Evolutionary conservation across 2,888 invertebrate species (phyloP), one percentile per base, ranked within the genome.

Genomic region (Asteroscopus sphinx): DNA sequence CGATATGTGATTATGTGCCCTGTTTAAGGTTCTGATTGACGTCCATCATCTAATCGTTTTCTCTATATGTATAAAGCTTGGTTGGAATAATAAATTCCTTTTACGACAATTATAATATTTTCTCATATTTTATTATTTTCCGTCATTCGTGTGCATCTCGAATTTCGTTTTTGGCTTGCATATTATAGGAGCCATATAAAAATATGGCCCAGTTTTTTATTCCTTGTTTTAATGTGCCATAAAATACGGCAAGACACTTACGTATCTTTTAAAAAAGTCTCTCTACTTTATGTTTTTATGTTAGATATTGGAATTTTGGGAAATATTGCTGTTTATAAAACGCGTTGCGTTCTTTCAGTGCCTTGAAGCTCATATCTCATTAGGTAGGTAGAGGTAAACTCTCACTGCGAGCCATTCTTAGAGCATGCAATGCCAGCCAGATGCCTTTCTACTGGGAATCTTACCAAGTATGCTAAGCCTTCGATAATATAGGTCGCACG

Each of bases 381-480:
- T 53, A 61, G 36, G 11, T 17, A 68, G 28, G 21, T 52, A 21
- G 21, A 30, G 7, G 21, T 32, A 21, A 25, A 32, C 41, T 28
- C 11, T 26, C 7, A 8, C 33, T 62, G 25, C 33, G 7, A 32
- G 35, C 42, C 26, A 44, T 53, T 40, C n/a, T 36, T 12, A 16
- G 35, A 44, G 13, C 35, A 65, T 54, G 44, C 41, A 41, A 48
- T 45, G 39, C 16, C 28, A 53, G 48, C 21, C 28, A 48, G 48
- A 48, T 65, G 47, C 48, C 52, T 60, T 21, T 45, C 13, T 40
- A 49, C 60, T 16, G 68, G 40, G 53, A 44, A 30, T 45, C 36
- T 53, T 41, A 32, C 40, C 48, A 52, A 45, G 54, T 37, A 68
- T 52, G 47, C 28, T 40, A 37, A 53, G 47, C 44, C 15, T 61